Conservation (phyloP, 1,140 invertebrate genomes). For the Battus philenor region DNA sequence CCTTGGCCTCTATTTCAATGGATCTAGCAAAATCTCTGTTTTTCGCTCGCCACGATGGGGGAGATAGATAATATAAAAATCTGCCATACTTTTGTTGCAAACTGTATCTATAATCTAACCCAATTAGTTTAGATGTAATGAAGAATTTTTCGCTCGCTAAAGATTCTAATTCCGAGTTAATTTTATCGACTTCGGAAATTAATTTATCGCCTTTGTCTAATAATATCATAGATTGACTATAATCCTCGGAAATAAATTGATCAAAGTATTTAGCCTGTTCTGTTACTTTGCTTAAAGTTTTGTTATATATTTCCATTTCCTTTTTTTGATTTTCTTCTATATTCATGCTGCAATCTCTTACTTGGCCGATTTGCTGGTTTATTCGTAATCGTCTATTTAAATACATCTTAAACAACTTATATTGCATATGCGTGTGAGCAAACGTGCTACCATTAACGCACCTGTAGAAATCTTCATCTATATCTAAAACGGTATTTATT, state of each 20-base stretch:
- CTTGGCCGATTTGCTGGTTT: slow-evolving; percentile 60
- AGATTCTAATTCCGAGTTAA: slow-evolving; percentile 48
- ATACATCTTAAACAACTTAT: slow-evolving; percentile 37
- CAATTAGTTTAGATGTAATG: slow-evolving; percentile 75
- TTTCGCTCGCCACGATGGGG: slow-evolving; percentile 74
- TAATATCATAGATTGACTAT: slow-evolving; percentile 75
- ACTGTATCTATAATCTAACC: slow-evolving; percentile 78
- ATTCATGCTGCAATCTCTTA: slow-evolving; percentile 75
- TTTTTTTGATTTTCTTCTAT: slow-evolving; percentile 75
- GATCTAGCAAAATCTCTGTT: slow-evolving; percentile 64
- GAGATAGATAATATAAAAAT: slow-evolving; percentile 79
- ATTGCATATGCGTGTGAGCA: slow-evolving; percentile 25
- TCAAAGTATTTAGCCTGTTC: slow-evolving; percentile 76
- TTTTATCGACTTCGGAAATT: slow-evolving; percentile 57
- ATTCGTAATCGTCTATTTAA: slow-evolving; percentile 33
- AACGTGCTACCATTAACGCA: slow-evolving; percentile 30
- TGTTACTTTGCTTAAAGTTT: slow-evolving; percentile 63
- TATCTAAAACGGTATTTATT: slow-evolving; percentile 30
- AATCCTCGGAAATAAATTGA: slow-evolving; percentile 77
- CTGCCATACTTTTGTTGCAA: slow-evolving; percentile 79
- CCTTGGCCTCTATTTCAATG: slow-evolving; percentile 58
- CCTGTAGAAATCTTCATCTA: slow-evolving; percentile 42
- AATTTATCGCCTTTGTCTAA: slow-evolving; percentile 70
- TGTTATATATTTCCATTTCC: slow-evolving; percentile 69
- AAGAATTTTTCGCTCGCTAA: slow-evolving; percentile 64